Base-by-base conservation (phyloP, 2,113 vertebrate species). In the Haemorhous mexicanus region DNA sequence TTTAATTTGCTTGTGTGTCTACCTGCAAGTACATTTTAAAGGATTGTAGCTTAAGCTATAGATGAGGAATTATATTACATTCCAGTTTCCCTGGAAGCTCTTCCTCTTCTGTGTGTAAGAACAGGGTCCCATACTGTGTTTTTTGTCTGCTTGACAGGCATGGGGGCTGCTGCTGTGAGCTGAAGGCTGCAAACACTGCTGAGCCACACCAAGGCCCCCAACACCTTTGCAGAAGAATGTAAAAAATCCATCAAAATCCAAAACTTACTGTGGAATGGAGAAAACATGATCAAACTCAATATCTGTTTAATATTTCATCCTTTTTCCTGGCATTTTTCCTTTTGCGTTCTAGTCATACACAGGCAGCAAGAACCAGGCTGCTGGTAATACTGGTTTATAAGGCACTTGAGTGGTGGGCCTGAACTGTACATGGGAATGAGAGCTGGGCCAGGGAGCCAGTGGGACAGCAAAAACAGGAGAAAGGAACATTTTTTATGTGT, bases 101-200 rank as follows among this genome's bases (percentile, higher is more conserved):
- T 53, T 59, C 20, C 23, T 46, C 47, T 75, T 62, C 52, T 43
- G 32, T 30, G 12, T 28, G 16, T 23, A 27, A 78, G 50, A 77
- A 37, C 63, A 87, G 56, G 35, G 47, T 22, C 1, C 6, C 47
- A 59, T 0, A 0, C 3, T 35, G 6, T 67, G 28, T 43, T 80
- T 50, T 89, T 39, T 35, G 13, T 67, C 20, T 69, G 35, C 18
- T 7, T 91, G 61, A 22, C 73, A 74, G 43, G 52, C 14, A 13
- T 6, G 66, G 80, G 37, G 52, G 39, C 61, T 91, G 87, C 72
- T 74, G 59, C 43, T 62, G 37, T 35, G 61, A 84, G 39, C 28
- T 69, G 55, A 50, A 72, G 56, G 46, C 63, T 10, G 26, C 43
- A 70, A 91, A 82, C 6, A 10, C 30, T 37, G 35, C 64, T 75